A percentile compares a stretch with the other conserved stretches of the same genome.
These are phyloP conservation scores for Drosophila longiperda DNA, from an alignment of 2,888 invertebrate species.

Conservation along the genomic window DNA sequence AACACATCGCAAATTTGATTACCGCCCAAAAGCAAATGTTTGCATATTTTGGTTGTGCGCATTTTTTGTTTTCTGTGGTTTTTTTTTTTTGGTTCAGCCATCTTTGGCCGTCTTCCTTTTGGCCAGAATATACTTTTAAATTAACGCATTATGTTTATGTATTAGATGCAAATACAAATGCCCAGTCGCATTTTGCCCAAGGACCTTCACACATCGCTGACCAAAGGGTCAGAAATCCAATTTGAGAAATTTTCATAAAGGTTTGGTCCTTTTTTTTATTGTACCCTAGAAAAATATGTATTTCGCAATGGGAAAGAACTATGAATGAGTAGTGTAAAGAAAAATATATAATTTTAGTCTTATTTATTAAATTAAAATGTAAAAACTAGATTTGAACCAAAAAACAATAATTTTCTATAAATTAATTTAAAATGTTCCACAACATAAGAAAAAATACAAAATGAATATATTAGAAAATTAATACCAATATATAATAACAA, in stretches of 20 bases:
- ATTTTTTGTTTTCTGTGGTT: conserved; percentile 13
- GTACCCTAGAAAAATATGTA: conserved; percentile 20
- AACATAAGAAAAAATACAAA: no score
- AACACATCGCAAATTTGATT: conserved; percentile 78
- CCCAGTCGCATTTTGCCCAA: conserved; percentile 60
- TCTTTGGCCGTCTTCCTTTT: conserved; percentile 38
- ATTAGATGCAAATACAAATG: conserved; percentile 77
- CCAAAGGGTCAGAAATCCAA: conserved; percentile 81
- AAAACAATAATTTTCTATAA: neutral
- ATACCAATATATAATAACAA: neutral
- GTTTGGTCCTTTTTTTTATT: conserved; percentile 29
- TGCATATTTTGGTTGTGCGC: conserved; percentile 49
- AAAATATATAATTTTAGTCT: neutral
- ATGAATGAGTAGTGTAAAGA: neutral
- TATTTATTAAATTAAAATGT: neutral
- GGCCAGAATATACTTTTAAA: conserved; percentile 69
- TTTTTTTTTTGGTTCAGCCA: conserved; percentile 19
- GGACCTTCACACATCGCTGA: conserved; percentile 81
- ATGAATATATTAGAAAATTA: no score
- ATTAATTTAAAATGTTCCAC: rapidly evolving
- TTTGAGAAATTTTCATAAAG: conserved; percentile 64
- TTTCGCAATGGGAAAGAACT: neutral
- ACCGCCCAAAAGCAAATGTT: conserved; percentile 66
- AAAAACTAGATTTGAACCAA: neutral
- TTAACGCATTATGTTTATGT: conserved; percentile 82